phyloP scores from a whole-genome alignment of 1,140 invertebrate species.

The Schlechtendalia chinensis region DNA sequence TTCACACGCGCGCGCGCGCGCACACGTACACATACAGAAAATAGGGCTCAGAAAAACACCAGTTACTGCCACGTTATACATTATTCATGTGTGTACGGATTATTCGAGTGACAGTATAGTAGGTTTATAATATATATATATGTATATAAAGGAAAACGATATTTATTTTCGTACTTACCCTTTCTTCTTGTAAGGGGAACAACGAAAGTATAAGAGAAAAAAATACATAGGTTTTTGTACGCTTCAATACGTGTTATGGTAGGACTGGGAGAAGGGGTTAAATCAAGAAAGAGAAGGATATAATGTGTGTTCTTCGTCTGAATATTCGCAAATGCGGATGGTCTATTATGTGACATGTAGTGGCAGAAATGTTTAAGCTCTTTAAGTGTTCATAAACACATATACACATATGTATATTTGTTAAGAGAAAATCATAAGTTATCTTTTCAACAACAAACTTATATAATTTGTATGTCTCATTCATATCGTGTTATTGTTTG shows the following conservation, averaged over 20 bases:
- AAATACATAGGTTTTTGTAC: background rate
- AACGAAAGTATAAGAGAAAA: background rate
- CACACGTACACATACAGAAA: slow-evolving; percentile 56
- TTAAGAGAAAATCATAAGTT: too few relatives aligned
- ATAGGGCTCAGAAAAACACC: slow-evolving; percentile 66
- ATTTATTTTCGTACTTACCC: slow-evolving; percentile 1
- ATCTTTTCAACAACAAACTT: too few relatives aligned
- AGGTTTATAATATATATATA: slow-evolving; percentile 13
- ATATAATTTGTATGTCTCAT: too few relatives aligned
- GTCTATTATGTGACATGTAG: background rate
- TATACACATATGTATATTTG: too few relatives aligned
- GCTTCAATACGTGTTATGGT: background rate
- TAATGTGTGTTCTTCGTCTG: background rate
- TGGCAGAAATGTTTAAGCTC: background rate
- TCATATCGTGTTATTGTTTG: too few relatives aligned
- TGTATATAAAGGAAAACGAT: background rate
- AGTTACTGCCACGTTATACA: slow-evolving; percentile 12
- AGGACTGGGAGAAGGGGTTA: background rate
- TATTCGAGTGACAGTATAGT: slow-evolving; percentile 21
- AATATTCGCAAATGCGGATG: background rate
- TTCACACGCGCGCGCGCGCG: background rate
- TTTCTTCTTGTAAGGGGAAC: background rate
- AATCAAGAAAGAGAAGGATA: background rate
- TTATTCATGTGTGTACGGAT: slow-evolving; percentile 39
- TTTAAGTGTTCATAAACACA: too few relatives aligned